Evolutionary conservation across 2,113 vertebrate species (phyloP).

Genomic region (Lampris megalopsis): DNA sequence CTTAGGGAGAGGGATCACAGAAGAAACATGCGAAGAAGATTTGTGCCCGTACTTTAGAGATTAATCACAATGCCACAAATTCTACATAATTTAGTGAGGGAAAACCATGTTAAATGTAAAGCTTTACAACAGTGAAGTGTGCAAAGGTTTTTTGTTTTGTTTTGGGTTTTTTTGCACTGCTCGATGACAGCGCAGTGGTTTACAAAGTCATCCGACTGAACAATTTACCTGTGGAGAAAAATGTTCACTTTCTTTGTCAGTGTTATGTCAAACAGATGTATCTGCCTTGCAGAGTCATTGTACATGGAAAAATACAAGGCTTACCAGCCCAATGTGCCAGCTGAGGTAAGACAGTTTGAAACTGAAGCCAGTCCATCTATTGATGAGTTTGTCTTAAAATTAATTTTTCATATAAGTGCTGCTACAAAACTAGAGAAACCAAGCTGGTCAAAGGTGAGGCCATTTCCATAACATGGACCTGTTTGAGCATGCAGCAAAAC

Average conservation of each 20-base stretch:
- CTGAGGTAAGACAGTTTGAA: neutral
- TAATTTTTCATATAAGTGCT: neutral
- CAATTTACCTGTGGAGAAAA: too few species aligned
- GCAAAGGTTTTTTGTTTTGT: too few species aligned
- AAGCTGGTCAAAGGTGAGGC: slow-evolving; percentile 30
- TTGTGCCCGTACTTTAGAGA: too few species aligned
- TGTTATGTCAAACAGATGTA: neutral
- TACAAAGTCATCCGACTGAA: too few species aligned
- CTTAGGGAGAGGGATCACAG: neutral
- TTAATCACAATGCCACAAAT: too few species aligned
- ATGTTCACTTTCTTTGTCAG: neutral
- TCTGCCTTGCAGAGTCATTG: neutral
- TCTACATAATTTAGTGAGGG: too few species aligned
- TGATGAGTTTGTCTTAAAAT: neutral
- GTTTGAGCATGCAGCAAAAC: slow-evolving; percentile 32
- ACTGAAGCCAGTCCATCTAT: neutral
- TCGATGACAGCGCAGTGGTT: too few species aligned
- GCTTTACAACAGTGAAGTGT: too few species aligned
- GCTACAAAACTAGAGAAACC: slow-evolving; percentile 8
- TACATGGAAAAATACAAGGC: neutral
- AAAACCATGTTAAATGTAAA: too few species aligned
- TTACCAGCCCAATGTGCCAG: neutral
- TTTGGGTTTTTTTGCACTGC: too few species aligned
- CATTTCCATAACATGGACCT: slow-evolving; percentile 25
- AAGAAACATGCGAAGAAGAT: too few species aligned